Evolutionary conservation across 1,140 invertebrate genomes (phyloP).

Genomic region (Pseudomyrmex flavicornis): DNA sequence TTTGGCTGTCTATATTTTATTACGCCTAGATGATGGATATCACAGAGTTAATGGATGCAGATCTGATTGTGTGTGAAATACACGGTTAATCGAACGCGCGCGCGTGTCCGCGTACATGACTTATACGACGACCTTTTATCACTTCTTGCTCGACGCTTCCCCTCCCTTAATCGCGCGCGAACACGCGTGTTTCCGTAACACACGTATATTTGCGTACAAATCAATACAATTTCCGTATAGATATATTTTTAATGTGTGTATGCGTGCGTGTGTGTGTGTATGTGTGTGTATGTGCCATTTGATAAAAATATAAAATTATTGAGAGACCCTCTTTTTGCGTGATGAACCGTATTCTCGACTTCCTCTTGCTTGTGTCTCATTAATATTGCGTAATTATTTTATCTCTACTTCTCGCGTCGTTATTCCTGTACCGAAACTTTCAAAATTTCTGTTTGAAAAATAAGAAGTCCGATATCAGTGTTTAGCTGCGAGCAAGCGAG

Average conservation of each 20-base stretch:
- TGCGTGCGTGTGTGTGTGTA: constrained; percentile 4
- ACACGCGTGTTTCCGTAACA: constrained; percentile 15
- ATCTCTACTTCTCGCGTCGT: constrained; percentile 2
- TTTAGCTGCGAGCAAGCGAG: no score
- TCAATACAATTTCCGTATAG: constrained; percentile 45
- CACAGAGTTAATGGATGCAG: constrained; percentile 69
- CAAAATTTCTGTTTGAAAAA: not conserved
- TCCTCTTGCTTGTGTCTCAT: not conserved
- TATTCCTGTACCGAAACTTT: constrained; percentile 21
- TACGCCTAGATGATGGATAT: constrained; percentile 64
- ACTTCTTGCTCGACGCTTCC: not conserved
- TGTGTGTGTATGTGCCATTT: constrained; percentile 29
- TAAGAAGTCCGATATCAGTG: no score
- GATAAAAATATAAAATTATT: constrained; percentile 63
- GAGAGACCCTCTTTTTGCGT: constrained; percentile 9
- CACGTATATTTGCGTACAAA: not conserved
- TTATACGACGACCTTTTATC: not conserved
- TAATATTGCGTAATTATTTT: constrained; percentile 7
- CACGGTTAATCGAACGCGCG: not conserved
- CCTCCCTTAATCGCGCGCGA: constrained; percentile 5
- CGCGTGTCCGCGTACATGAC: not conserved
- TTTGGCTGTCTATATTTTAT: constrained; percentile 64
- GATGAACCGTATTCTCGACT: constrained; percentile 26
- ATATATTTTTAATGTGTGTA: constrained; percentile 5
- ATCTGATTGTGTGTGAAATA: constrained; percentile 20